Evolutionary conservation across 1,140 invertebrate genomes (phyloP).

Genomic region (Hirudo medicinalis): DNA sequence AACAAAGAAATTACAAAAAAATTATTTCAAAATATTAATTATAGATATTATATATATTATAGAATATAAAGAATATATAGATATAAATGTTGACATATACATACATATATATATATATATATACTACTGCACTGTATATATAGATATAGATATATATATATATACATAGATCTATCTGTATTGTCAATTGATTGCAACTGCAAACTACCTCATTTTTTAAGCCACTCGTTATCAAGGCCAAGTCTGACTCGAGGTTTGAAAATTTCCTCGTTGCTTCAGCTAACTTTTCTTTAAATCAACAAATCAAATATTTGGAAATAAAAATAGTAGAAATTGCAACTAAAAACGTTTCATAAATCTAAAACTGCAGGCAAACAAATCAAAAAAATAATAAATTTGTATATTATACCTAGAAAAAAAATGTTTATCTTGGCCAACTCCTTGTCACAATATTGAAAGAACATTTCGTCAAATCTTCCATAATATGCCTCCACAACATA

Average conservation of each 20-base stretch:
- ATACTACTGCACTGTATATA: too few relatives aligned
- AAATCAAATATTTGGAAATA: not conserved
- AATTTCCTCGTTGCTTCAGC: conserved; percentile 90
- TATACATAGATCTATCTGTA: too few relatives aligned
- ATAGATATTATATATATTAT: too few relatives aligned
- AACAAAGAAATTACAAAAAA: too few relatives aligned
- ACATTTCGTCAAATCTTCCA: conserved; percentile 88
- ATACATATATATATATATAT: too few relatives aligned
- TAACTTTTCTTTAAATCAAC: conserved; percentile 65
- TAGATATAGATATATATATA: too few relatives aligned
- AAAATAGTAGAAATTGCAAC: conserved; percentile 3
- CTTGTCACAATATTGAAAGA: conserved; percentile 86
- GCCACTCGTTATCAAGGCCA: conserved; percentile 46
- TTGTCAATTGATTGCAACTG: not conserved
- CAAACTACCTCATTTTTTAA: conserved; percentile 12
- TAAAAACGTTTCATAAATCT: not conserved
- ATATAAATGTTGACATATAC: too few relatives aligned
- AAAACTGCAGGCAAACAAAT: not conserved
- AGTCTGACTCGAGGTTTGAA: conserved; percentile 72
- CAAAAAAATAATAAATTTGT: not conserved
- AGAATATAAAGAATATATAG: too few relatives aligned
- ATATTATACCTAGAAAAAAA: conserved; percentile 88
- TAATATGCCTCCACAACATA: conserved; percentile 74
- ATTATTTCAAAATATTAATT: too few relatives aligned
- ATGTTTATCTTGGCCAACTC: conserved; percentile 91